A percentile compares a stretch with the other conserved stretches of the same genome.
These are phyloP conservation scores for Crotalus viridis DNA, from an alignment of 2,113 vertebrate species.

Conservation along the genomic window DNA sequence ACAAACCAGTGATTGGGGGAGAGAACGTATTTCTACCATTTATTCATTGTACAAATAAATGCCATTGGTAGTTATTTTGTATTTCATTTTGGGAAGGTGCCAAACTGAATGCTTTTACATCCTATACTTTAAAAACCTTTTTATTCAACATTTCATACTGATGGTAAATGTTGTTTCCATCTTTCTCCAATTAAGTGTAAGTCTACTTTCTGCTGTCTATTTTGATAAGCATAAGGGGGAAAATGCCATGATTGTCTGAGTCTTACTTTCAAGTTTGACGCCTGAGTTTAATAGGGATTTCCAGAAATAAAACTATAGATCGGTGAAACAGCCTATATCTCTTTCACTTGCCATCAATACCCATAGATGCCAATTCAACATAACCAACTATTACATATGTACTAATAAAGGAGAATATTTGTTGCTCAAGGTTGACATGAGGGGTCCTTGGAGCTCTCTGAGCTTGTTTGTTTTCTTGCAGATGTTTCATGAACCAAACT, in stretches of 20 bases:
- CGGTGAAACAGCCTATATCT: neutral
- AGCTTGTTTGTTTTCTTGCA: neutral
- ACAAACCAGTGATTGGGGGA: neutral
- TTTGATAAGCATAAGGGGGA: neutral
- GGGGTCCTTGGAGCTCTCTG: neutral
- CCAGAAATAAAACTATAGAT: neutral
- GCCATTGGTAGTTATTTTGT: slow-evolving; percentile 7
- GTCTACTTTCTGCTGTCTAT: neutral
- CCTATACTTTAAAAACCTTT: neutral
- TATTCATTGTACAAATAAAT: slow-evolving; percentile 13
- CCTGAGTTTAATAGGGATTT: neutral
- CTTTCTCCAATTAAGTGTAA: neutral
- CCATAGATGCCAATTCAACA: neutral
- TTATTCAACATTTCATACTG: neutral
- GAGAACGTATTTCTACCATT: slow-evolving; percentile 1
- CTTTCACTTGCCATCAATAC: neutral
- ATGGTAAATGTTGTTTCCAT: neutral
- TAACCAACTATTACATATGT: neutral
- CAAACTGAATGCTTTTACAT: neutral
- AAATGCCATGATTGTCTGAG: neutral
- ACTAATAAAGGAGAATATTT: neutral
- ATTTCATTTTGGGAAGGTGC: neutral
- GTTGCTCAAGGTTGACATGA: neutral
- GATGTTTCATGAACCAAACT: neutral
- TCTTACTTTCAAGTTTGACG: neutral